Conservation (phyloP, 2,888 invertebrate genomes). For the Suillia variegata region DNA sequence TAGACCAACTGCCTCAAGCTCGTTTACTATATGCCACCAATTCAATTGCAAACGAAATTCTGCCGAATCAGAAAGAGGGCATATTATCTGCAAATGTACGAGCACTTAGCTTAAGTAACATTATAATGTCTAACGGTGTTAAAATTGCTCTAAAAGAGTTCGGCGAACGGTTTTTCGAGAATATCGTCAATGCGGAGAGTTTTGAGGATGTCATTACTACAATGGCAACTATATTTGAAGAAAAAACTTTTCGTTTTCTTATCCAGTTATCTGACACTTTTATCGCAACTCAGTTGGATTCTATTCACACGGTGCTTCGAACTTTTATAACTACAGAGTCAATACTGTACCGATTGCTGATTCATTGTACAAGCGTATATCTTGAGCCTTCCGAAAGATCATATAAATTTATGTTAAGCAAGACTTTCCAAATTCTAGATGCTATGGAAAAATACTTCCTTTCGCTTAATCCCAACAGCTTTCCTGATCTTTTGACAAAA, state of each 20-base stretch:
- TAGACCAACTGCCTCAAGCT: not conserved
- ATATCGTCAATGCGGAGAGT: constrained; percentile 33
- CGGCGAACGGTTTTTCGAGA: constrained; percentile 26
- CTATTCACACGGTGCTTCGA: constrained; percentile 26
- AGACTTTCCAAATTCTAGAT: constrained; percentile 24
- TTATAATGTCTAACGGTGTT: constrained; percentile 25
- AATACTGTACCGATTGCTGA: constrained; percentile 37
- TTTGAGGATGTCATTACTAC: constrained; percentile 33
- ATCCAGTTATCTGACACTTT: constrained; percentile 37
- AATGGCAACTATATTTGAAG: constrained; percentile 28
- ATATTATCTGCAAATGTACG: constrained; percentile 24
- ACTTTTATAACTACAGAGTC: constrained; percentile 40
- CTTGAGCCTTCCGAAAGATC: not conserved
- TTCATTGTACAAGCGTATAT: not conserved
- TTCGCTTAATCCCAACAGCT: constrained; percentile 36
- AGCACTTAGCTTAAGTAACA: constrained; percentile 20
- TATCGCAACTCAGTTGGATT: constrained; percentile 24
- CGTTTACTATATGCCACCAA: constrained; percentile 2
- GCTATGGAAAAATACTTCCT: constrained; percentile 30
- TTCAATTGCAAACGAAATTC: constrained; percentile 10
- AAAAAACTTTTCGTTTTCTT: constrained; percentile 23
- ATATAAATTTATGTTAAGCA: constrained; percentile 6
- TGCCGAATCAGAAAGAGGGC: constrained; percentile 9
- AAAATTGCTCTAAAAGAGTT: constrained; percentile 15
- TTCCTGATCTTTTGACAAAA: not conserved